phyloP scores from a whole-genome alignment of 2,888 invertebrate genomes.

The Tortrix viridana region DNA sequence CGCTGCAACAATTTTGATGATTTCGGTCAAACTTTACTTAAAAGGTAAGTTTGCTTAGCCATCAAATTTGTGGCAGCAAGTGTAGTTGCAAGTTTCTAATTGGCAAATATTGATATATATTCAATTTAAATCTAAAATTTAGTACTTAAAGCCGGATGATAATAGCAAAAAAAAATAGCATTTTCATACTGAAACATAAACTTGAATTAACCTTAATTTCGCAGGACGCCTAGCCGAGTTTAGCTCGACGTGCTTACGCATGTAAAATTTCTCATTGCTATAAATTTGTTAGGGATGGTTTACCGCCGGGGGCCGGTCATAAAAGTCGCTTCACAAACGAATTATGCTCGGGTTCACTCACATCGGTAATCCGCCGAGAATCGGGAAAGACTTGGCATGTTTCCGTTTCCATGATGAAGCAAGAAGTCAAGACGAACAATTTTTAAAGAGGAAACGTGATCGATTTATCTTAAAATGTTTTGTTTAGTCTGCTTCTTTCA shows the following conservation, averaged over 20 bases:
- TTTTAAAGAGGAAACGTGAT: too few relatives aligned
- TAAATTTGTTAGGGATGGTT: conserved; percentile 36
- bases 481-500: too few relatives aligned
- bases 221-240: conserved; percentile 18
- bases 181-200: conserved; percentile 5
- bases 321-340: conserved; percentile 36
- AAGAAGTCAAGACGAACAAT: too few relatives aligned
- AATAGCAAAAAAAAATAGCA: conserved; percentile 14
- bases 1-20: too few relatives aligned
- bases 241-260: conserved; percentile 31
- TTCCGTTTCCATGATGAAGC: too few relatives aligned
- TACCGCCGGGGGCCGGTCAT: conserved; percentile 31
- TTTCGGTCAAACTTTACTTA: too few relatives aligned
- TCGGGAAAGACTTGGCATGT: conserved; percentile 10
- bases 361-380: conserved; percentile 20
- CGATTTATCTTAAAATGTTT: too few relatives aligned
- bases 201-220: conserved; percentile 29
- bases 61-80: too few relatives aligned
- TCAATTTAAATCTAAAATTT: neutral
- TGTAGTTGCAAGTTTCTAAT: too few relatives aligned
- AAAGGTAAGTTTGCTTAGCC: too few relatives aligned
- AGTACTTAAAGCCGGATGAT: conserved; percentile 6
- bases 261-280: conserved; percentile 36
- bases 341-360: conserved; percentile 26
- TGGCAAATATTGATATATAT: too few relatives aligned